These are phyloP conservation scores for Cyclargus thomasi DNA, from an alignment of 1,140 invertebrate genomes.

Conservation along the genomic window DNA sequence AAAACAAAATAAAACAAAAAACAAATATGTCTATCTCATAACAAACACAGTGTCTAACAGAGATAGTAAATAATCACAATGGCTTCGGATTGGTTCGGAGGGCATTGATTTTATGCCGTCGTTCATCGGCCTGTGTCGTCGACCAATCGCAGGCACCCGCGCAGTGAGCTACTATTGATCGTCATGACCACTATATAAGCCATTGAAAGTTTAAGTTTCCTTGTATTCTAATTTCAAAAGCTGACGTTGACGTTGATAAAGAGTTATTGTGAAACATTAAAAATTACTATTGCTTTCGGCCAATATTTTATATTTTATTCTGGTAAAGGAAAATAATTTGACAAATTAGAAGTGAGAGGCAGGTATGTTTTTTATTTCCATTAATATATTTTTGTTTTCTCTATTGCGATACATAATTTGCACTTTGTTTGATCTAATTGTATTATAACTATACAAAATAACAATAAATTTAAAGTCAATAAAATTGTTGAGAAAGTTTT, in stretches of 20 bases:
- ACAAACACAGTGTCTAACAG: background rate
- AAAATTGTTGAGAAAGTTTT: too few relatives aligned
- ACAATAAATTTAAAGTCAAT: background rate
- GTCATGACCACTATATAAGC: background rate
- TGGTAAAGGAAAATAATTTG: background rate
- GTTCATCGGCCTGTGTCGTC: slow-evolving; percentile 4
- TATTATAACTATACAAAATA: background rate
- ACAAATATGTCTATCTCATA: slow-evolving; percentile 1
- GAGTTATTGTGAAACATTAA: background rate
- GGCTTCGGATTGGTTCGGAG: background rate
- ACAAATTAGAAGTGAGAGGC: background rate
- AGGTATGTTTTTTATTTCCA: background rate
- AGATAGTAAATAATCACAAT: background rate
- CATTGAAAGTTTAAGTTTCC: slow-evolving; percentile 7
- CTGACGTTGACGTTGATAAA: background rate
- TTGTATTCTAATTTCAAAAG: background rate
- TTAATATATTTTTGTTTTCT: background rate
- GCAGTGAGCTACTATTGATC: background rate
- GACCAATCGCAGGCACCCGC: background rate
- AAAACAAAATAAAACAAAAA: background rate
- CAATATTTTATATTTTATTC: background rate
- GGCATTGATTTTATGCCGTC: slow-evolving; percentile 2
- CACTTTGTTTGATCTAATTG: background rate
- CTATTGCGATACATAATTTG: background rate
- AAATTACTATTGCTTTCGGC: background rate